Percentiles rank a stretch among this genome's conserved stretches.
Conservation (phyloP, 2,113 vertebrate genomes). For the Mus musculus region GRCm39 chr5:52719501-52720000, state of each 20-base stretch:
- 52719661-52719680: too few species aligned
- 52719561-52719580: slow-evolving; percentile 22
- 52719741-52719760: neutral
- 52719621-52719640: neutral
- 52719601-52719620: slow-evolving; percentile 64
- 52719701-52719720: neutral
- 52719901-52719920: neutral
- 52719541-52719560: slow-evolving; percentile 85
- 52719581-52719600: neutral
- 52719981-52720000: neutral
- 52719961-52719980: neutral
- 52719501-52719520: slow-evolving; percentile 95
- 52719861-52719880: neutral
- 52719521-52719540: slow-evolving; percentile 97
- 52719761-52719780: neutral
- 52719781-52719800: neutral
- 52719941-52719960: slow-evolving; percentile 24
- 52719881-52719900: neutral
- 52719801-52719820: neutral
- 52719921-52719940: slow-evolving; percentile 32
- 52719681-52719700: neutral
- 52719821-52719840: neutral
- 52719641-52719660: neutral
- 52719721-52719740: neutral
- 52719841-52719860: neutral